Evolutionary conservation across 2,888 invertebrate genomes (phyloP), one percentile per base, ranked within the genome.

Genomic region (Caenorhabditis angaria): DNA sequence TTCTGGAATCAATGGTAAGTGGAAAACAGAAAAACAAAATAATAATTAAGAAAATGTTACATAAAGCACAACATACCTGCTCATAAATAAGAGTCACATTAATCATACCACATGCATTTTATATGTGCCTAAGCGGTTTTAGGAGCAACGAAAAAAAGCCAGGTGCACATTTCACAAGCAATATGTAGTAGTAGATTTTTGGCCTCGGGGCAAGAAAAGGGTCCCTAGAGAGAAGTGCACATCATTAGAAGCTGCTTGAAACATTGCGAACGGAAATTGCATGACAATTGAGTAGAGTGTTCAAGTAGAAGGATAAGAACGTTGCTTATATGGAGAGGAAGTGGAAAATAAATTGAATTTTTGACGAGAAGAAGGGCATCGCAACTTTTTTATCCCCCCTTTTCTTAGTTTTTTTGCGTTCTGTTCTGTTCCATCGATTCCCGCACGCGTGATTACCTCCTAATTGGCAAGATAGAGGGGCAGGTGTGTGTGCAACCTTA

Each of bases 231-330:
- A 56, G 14, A 53, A 47, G 35, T 50, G 61, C 68, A 67, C 69
- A 70, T 70, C 70, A 70, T 70, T 70, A 70, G 70, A 70, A 70
- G 64, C 61, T 70, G n/a, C 65, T 64, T 61, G 70, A 64, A 60
- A 64, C 50, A 53, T 51, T 51, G 41, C 47, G 47, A 22, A 56
- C 70, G 70, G 70, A 70, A 70, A 65, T 70, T 70, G 70, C 70
- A 64, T 70, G 70, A 70, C 70, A 70, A 70, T 70, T 65, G 70
- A 70, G 64, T 53, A 58, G 25, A 50, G 41, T 41, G 24, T 60
- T 25, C 32, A 29, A 47, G 60, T 48, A 60, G 48, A 47, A 14
- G 41, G 41, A 41, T 41, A 18, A 41, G 41, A 41, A 41, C 41
- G 41, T 18, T 18, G 14, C 3, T 41, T 10, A 41, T 10, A 18